phyloP scores from a whole-genome alignment of 2,888 invertebrate species.

The Buathra laborator region DNA sequence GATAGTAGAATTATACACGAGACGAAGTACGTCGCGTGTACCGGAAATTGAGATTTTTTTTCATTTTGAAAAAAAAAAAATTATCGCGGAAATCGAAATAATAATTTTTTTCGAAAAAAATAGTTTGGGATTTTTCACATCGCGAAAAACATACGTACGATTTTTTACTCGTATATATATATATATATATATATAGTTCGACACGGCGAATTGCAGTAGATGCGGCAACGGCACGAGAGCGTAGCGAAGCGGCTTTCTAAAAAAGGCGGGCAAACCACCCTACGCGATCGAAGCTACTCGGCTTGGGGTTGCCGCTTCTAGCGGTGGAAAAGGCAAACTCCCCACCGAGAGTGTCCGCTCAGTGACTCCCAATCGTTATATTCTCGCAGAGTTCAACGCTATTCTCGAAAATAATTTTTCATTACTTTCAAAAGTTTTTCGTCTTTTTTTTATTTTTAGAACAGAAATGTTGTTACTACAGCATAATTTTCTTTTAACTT shows the following conservation, averaged over 20 bases:
- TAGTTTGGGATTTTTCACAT: neutral
- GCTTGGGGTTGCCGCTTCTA: constrained; percentile 51
- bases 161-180: neutral
- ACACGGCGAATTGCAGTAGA: neutral
- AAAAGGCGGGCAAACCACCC: constrained; percentile 63
- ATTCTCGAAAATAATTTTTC: neutral
- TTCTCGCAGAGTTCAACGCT: neutral
- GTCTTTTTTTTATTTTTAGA: too few relatives aligned
- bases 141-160: neutral
- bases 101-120: neutral
- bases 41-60: too few relatives aligned
- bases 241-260: constrained; percentile 29
- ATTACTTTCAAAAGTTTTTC: neutral
- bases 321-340: constrained; percentile 56
- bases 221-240: neutral
- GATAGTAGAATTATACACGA: neutral
- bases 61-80: too few relatives aligned
- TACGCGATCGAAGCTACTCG: constrained; percentile 65
- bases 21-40: too few relatives aligned
- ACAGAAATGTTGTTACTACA: too few relatives aligned
- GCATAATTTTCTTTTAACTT: neutral
- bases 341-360: constrained; percentile 53
- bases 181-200: neutral
- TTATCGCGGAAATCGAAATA: too few relatives aligned
- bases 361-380: constrained; percentile 67